These are phyloP conservation scores for Orthonyx spaldingii DNA, from an alignment of 2,113 vertebrate species.

Conservation along the genomic window DNA sequence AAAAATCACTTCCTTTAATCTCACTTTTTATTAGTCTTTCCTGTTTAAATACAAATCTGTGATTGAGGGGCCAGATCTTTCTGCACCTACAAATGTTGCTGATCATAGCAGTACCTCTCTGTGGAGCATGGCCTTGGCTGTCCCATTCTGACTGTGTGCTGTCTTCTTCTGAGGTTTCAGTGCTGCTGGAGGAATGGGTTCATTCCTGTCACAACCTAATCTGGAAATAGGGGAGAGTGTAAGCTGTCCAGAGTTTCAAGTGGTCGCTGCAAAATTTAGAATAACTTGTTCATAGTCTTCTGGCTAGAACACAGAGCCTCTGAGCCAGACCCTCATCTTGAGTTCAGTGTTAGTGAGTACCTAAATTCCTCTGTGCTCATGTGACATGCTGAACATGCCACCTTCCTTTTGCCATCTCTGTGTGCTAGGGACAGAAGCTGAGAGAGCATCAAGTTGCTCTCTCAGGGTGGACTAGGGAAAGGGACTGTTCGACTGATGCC, in stretches of 20 bases:
- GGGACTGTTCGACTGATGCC: not conserved
- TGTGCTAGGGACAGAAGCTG: not conserved
- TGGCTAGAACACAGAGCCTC: not conserved
- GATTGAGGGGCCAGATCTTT: not conserved
- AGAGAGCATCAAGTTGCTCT: not conserved
- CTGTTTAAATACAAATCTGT: not conserved
- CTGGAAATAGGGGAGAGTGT: not conserved
- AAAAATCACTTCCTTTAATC: not conserved
- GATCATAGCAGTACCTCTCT: not conserved
- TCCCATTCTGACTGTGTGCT: fast-evolving
- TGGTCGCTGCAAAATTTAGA: not conserved
- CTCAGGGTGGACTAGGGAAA: not conserved
- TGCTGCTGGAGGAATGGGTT: not conserved
- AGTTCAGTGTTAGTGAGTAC: not conserved
- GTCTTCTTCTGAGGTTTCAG: not conserved
- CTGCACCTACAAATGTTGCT: fast-evolving
- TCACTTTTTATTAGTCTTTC: not conserved
- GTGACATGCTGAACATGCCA: not conserved
- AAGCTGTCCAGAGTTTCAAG: not conserved
- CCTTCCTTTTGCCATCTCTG: not conserved
- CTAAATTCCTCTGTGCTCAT: not conserved
- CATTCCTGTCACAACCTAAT: not conserved
- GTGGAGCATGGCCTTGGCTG: fast-evolving
- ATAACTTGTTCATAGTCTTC: not conserved
- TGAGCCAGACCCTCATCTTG: not conserved